Conservation (phyloP, 2,888 invertebrate genomes). For the Pandemis cinnamomeana region DNA sequence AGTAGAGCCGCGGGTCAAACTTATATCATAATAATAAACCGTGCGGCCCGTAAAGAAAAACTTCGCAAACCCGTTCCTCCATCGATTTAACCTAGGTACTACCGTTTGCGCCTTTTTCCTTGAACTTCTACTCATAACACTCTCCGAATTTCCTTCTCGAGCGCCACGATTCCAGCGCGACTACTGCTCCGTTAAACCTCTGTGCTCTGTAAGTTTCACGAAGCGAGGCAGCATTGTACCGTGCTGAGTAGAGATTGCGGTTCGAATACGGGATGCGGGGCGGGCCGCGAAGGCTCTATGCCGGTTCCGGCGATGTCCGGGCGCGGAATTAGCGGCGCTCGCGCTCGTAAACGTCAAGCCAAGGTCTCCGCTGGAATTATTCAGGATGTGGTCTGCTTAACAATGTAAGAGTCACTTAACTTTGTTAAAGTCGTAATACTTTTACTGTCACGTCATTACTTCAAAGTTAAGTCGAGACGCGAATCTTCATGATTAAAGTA, state of each 20-base stretch:
- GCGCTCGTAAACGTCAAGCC: conserved; percentile 14
- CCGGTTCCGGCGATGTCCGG: conserved; percentile 16
- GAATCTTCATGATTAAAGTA: neutral
- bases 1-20: conserved; percentile 9
- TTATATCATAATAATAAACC: conserved; percentile 30
- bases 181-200: neutral
- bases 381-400: conserved; percentile 9
- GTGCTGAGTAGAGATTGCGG: neutral
- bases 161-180: neutral
- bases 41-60: conserved; percentile 1
- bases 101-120: conserved; percentile 19
- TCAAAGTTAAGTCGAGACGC: conserved; percentile 7
- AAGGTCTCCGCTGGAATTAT: conserved; percentile 13
- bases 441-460: conserved; percentile 15
- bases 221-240: neutral
- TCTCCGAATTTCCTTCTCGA: neutral
- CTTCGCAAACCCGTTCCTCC: conserved; percentile 17
- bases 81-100: conserved; percentile 29
- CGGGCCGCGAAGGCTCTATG: conserved; percentile 3
- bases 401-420: conserved; percentile 19
- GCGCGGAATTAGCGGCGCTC: conserved; percentile 14
- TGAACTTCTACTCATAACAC: conserved; percentile 4
- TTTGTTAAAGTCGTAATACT: conserved; percentile 13
- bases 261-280: neutral
- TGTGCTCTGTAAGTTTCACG: neutral